Base-by-base conservation (phyloP, 2,888 invertebrate genomes). In the Gibbula magus region DNA sequence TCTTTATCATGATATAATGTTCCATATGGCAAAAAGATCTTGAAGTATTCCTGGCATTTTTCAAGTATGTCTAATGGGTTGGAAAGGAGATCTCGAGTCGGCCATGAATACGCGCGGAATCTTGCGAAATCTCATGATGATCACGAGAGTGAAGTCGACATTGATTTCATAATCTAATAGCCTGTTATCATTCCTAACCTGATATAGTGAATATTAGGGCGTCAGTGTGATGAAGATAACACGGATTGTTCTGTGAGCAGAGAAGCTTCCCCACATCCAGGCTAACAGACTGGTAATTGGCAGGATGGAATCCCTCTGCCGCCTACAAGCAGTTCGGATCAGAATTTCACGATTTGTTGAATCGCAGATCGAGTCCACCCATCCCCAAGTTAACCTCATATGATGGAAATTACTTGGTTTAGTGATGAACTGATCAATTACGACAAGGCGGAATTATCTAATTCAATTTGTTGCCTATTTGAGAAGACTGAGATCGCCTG, bases 101-200 rank as follows among this genome's bases (percentile, higher is more conserved):
- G 10, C 70, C 32, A 18, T 70, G 32, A 39, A 32, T 39, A 35
- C 32, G 35, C 29, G 39, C 32, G 20, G 35, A 35, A 32, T 70
- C 70, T 70, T 20, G 32, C n/a, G 39, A 25, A 70, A 45, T 45
- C 45, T 45, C 45, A 45, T 45, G 45, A 45, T 45, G 10, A 45
- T 45, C 45, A 45, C 45, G 45, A 45, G 45, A 45, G 45, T 45
- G 45, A 45, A 45, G 45, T 45, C 45, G 45, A 45, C 70, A 70
- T 70, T 70, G 70, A 70, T 70, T 70, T 70, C 70, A 35, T 70
- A 70, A 70, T 39, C 35, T 70, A 70, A 70, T 70, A 70, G 70
- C 35, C 70, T 39, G 70, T 70, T 70, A 70, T 70, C 70, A 70
- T 70, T 70, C 70, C 29, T 70, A 70, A 70, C 35, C 70, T 70